These are phyloP conservation scores for Steatocranus sp. DNA, from an alignment of 2,797 vertebrate species.

Conservation along the genomic window DNA sequence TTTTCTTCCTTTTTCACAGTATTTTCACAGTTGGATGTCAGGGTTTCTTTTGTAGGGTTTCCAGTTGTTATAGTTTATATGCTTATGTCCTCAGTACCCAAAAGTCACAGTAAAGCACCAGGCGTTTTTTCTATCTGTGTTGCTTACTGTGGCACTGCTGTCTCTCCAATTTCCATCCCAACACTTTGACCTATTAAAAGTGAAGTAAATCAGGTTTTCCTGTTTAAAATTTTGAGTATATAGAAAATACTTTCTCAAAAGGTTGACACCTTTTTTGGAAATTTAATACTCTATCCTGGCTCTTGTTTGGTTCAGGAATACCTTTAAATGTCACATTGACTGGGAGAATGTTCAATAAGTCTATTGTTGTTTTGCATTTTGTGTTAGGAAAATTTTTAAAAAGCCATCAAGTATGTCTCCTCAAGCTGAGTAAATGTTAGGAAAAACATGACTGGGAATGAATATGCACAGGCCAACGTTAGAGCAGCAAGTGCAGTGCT, in stretches of 20 bases:
- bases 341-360: not conserved
- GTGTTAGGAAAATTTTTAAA: accelerated
- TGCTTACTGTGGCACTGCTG: not conserved
- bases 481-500: not conserved
- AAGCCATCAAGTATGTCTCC: not conserved
- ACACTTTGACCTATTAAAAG: not conserved
- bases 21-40: not conserved
- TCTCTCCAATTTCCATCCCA: not conserved
- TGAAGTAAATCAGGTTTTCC: not conserved
- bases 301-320: not conserved
- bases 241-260: not conserved
- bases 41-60: not conserved
- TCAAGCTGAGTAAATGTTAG: not conserved
- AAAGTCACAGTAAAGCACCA: not conserved
- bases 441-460: not conserved
- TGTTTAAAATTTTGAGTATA: not conserved
- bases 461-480: not conserved
- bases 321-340: accelerated
- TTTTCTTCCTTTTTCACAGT: not conserved
- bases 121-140: accelerated
- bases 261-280: not conserved
- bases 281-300: not conserved
- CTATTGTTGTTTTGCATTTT: not conserved
- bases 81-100: not conserved
- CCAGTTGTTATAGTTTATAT: not conserved